These are phyloP conservation scores for Botia almorhae DNA, from an alignment of 2,797 vertebrate genomes.

Conservation along the genomic window DNA sequence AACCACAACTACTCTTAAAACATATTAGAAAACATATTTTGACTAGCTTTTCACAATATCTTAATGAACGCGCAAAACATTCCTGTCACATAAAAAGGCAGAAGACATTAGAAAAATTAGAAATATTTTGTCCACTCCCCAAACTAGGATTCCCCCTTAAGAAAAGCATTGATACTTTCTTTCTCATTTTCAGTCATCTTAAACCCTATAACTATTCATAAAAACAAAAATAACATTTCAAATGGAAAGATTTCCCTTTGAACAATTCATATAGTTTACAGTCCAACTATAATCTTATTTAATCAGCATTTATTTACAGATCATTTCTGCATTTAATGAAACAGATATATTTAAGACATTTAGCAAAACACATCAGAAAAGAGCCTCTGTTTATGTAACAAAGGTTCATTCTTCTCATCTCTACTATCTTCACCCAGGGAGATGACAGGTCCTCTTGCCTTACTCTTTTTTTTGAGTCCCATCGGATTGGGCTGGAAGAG, in stretches of 20 bases:
- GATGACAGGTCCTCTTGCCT: slow-evolving; percentile 72
- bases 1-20: not conserved
- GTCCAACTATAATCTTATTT: no score
- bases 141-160: not conserved
- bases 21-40: not conserved
- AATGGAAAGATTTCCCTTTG: no score
- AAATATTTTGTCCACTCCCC: not conserved
- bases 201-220: not conserved
- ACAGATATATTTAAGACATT: not conserved
- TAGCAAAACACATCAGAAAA: slow-evolving; percentile 76
- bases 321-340: no score
- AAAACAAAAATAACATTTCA: no score
- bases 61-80: not conserved
- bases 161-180: no score
- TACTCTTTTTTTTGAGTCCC: slow-evolving; percentile 83
- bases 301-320: no score
- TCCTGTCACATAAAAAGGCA: not conserved
- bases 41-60: no score
- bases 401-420: slow-evolving; percentile 70
- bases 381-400: slow-evolving; percentile 63
- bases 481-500: slow-evolving; percentile 79
- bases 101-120: not conserved
- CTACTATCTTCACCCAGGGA: slow-evolving; percentile 66
- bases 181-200: not conserved
- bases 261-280: no score